These are phyloP conservation scores for Streblospio benedicti DNA, from an alignment of 1,140 invertebrate genomes.

Conservation along the genomic window DNA sequence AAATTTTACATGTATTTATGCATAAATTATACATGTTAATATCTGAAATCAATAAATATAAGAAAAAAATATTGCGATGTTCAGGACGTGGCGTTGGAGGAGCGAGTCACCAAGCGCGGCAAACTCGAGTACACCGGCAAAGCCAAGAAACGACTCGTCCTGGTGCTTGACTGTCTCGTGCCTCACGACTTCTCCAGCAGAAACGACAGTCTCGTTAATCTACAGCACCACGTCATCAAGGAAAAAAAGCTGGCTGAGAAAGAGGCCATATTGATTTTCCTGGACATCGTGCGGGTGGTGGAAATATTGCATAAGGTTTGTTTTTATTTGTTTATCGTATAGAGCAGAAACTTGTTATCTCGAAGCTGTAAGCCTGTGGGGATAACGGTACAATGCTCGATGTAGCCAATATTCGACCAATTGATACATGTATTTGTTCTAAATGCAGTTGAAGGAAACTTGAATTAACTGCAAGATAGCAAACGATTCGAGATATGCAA, in stretches of 20 bases:
- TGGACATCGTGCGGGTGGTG: slow-evolving; percentile 66
- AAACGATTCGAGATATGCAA: too few relatives aligned
- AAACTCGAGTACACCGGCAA: slow-evolving; percentile 56
- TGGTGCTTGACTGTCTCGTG: slow-evolving; percentile 68
- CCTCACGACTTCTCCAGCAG: slow-evolving; percentile 65
- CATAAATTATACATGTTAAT: too few relatives aligned
- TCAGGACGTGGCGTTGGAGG: slow-evolving; percentile 64
- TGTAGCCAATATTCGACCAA: neutral
- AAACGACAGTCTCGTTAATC: slow-evolving; percentile 62
- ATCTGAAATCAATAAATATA: too few relatives aligned
- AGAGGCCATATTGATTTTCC: slow-evolving; percentile 68
- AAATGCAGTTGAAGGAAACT: too few relatives aligned
- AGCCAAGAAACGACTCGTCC: slow-evolving; percentile 58
- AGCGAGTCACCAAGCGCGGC: slow-evolving; percentile 49
- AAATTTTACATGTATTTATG: too few relatives aligned
- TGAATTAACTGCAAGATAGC: too few relatives aligned
- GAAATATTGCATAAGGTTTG: slow-evolving; percentile 64
- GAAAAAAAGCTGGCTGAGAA: slow-evolving; percentile 69
- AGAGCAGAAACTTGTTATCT: too few relatives aligned
- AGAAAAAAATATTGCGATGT: too few relatives aligned
- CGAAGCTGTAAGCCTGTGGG: neutral
- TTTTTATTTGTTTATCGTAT: too few relatives aligned
- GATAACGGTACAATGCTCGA: neutral
- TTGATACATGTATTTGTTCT: too few relatives aligned
- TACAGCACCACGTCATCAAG: slow-evolving; percentile 74